A percentile compares a stretch with the other conserved stretches of the same genome.
These are phyloP conservation scores for Hylyphantes graminicola DNA, from an alignment of 1,140 invertebrate species.

Conservation along the genomic window DNA sequence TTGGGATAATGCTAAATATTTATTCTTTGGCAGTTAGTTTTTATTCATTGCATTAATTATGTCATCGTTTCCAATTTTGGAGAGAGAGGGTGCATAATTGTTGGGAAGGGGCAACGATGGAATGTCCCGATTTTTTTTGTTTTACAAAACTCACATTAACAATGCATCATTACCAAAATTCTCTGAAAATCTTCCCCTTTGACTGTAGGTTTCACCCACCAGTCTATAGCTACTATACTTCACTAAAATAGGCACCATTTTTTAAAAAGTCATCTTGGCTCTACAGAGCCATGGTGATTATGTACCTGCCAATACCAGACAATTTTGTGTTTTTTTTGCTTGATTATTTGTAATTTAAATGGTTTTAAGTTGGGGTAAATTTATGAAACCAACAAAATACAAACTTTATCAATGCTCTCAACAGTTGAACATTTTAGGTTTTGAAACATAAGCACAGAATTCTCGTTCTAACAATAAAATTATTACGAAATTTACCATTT, in stretches of 20 bases:
- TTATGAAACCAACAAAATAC: too few relatives aligned
- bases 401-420: too few relatives aligned
- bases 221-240: background rate
- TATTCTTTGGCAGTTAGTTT: too few relatives aligned
- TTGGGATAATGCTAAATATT: too few relatives aligned
- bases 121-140: background rate
- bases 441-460: too few relatives aligned
- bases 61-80: background rate
- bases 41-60: background rate
- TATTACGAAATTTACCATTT: too few relatives aligned
- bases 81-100: background rate
- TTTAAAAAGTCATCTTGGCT: background rate
- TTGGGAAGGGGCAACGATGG: background rate
- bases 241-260: conserved; percentile 25
- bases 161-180: background rate
- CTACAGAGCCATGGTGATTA: background rate
- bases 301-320: too few relatives aligned
- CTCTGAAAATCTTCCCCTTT: background rate
- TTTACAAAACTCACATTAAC: background rate
- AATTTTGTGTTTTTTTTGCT: too few relatives aligned
- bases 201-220: background rate
- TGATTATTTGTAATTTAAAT: too few relatives aligned
- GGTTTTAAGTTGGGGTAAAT: too few relatives aligned
- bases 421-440: too few relatives aligned
- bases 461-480: too few relatives aligned